Conservation (phyloP, 2,797 vertebrate genomes). For the Hephaestus fuliginosus region DNA sequence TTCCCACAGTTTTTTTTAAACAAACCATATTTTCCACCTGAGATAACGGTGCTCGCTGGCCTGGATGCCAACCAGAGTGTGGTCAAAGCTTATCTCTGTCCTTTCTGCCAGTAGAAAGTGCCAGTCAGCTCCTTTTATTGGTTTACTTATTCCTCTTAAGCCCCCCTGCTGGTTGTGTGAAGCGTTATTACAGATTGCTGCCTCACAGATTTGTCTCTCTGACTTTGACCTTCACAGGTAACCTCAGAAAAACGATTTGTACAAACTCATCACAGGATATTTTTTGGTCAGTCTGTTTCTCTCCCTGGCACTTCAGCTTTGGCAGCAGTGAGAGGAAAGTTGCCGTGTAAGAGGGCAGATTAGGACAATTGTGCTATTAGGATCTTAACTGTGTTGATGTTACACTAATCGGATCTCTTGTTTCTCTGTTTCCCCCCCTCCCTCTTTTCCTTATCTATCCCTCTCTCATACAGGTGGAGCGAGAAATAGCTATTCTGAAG, state of each 20-base stretch:
- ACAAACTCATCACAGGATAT: constrained; percentile 25
- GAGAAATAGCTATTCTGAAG: constrained; percentile 98
- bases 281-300: constrained; percentile 19
- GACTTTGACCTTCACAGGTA: constrained; percentile 40
- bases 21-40: constrained; percentile 45
- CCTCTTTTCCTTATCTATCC: constrained; percentile 46
- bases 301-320: constrained; percentile 10
- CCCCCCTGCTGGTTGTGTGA: constrained; percentile 33
- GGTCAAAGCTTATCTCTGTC: constrained; percentile 62
- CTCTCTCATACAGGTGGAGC: constrained; percentile 91
- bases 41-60: constrained; percentile 51
- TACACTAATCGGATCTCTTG: constrained; percentile 41
- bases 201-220: constrained; percentile 32
- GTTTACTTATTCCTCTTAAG: constrained; percentile 43
- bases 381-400: constrained; percentile 10
- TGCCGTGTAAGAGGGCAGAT: neutral
- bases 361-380: constrained; percentile 17
- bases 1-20: constrained; percentile 48
- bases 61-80: constrained; percentile 50
- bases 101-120: constrained; percentile 41
- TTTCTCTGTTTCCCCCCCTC: neutral
- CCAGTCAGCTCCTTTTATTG: constrained; percentile 48
- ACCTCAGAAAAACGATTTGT: constrained; percentile 30
- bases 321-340: constrained; percentile 15
- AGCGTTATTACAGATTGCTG: constrained; percentile 43